Conservation (phyloP, 2,113 vertebrate genomes). For the Choloepus hoffmanni region DNA sequence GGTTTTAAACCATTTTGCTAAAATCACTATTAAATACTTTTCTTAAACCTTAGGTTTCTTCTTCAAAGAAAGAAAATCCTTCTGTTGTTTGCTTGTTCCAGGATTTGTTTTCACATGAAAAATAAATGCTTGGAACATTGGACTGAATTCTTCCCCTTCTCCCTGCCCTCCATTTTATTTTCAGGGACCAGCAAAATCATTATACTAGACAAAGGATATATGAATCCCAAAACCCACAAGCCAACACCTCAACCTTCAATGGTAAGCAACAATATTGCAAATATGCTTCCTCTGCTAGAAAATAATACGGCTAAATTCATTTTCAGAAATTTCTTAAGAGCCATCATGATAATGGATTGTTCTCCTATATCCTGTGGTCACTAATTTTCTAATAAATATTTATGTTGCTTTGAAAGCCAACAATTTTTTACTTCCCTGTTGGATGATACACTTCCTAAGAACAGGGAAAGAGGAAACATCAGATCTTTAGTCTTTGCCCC, state of each 20-base stretch:
- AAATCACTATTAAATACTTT: background rate
- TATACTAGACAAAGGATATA: conserved; percentile 33
- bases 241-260: conserved; percentile 33
- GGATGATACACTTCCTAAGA: background rate
- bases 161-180: background rate
- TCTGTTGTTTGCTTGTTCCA: background rate
- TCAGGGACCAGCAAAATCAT: background rate
- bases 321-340: background rate
- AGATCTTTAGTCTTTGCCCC: background rate
- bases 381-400: conserved; percentile 18
- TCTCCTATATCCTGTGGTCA: background rate
- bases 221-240: conserved; percentile 23
- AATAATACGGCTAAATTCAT: background rate
- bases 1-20: conserved; percentile 7
- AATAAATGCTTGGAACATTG: background rate
- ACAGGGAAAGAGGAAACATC: background rate
- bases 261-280: conserved; percentile 72
- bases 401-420: background rate
- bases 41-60: background rate
- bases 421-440: background rate
- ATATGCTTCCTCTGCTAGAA: conserved; percentile 51
- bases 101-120: background rate
- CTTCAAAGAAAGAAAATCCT: conserved; percentile 41
- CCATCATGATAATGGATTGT: background rate
- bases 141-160: background rate